Evolutionary conservation across 2,113 vertebrate genomes (phyloP), one percentile per base, ranked within the genome.

Genomic region (Ophthalmolycus amberensis): DNA sequence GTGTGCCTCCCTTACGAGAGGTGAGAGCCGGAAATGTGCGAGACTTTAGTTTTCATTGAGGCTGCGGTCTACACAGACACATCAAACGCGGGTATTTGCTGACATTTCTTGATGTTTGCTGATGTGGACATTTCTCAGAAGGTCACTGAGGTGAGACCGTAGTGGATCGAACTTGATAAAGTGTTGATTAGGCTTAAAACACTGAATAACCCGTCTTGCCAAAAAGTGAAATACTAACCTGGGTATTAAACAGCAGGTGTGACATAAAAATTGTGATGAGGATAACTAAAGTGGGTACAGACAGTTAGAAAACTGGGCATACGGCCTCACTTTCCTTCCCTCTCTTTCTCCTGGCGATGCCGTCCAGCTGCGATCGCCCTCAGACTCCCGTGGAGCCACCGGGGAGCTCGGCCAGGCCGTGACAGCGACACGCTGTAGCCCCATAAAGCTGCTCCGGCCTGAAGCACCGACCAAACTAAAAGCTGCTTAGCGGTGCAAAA

Each of bases 401-500:
- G 22, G 64, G 80, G 75, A 88, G 46, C 69, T 52, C 20, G 22
- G 80, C 88, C 85, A 87, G 84, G 64, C 77, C 27, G 42, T 70
- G 85, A 93, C 38, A 84, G 73, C 83, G 90, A 93, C 86, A 88
- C 83, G n/a, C 64, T 66, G 80, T 50, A n/a, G 75, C 70, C 72
- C 77, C 42, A 60, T 77, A 89, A 89, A 89, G 83, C 91, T 60
- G 85, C 84, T 79, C 77, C 73, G 64, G 70, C 84, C 44, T 27
- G 46, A 15, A 86, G 62, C 37, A 77, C 46, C n/a, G 32, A 75
- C 77, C 86, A 80, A 78, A 79, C 67, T 71, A 42, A 92, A 94
- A 92, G 89, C 94, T 88, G 92, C 92, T 94, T 94, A 94, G 88
- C 32, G 63, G 20, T 64, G 44, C 59, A 88, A 86, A 60, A 91